Percentiles rank a stretch among this genome's conserved stretches.
Conservation (phyloP, 2,797 vertebrate species). For the Helarctos malayanus region DNA sequence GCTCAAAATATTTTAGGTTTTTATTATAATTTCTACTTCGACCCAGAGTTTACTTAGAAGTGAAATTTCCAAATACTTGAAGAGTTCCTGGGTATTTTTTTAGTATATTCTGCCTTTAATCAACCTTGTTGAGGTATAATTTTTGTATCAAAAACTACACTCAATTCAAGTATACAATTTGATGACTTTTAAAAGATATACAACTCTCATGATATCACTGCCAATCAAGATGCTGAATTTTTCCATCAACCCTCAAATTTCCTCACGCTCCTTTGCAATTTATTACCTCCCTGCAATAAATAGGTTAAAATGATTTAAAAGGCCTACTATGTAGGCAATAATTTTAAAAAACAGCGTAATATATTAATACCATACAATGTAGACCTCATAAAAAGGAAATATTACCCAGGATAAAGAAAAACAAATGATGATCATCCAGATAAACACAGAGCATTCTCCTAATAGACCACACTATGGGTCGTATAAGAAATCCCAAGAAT, state of each 20-base stretch:
- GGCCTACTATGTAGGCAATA: not conserved
- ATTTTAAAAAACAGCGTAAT: not conserved
- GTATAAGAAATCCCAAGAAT: not conserved
- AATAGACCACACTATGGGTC: not conserved
- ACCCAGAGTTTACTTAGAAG: not conserved
- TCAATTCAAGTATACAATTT: not conserved
- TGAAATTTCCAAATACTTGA: not conserved
- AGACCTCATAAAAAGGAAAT: not conserved
- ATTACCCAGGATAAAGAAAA: not conserved
- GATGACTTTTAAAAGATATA: not conserved
- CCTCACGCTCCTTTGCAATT: not conserved
- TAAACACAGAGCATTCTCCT: not conserved
- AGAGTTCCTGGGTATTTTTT: not conserved
- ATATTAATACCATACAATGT: not conserved
- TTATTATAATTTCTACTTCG: not conserved
- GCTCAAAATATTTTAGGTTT: slow-evolving; percentile 26
- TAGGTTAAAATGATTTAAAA: not conserved
- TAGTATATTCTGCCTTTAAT: not conserved
- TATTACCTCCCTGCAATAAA: not conserved
- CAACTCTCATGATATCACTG: not conserved
- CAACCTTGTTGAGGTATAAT: not conserved
- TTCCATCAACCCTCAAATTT: not conserved
- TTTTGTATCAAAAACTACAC: not conserved
- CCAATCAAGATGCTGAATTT: not conserved
- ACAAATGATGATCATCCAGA: not conserved